Evolutionary conservation across 2,113 vertebrate species (phyloP), one percentile per base, ranked within the genome.

Genomic region (Epinephelus fuscoguttatus): DNA sequence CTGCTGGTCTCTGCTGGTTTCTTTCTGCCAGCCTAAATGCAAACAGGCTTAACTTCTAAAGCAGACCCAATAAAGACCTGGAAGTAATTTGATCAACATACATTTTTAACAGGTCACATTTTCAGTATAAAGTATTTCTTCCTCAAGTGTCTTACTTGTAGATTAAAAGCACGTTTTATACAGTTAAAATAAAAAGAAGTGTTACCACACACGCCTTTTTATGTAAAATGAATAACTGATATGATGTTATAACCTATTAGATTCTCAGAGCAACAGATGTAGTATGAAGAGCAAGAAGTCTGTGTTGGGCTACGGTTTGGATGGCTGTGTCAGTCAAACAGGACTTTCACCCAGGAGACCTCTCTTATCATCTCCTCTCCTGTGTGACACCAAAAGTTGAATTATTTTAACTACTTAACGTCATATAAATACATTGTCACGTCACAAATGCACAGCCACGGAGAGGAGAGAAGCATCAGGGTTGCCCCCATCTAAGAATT

Each of bases 11-110:
- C 13, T 76, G 49, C 42, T 49, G 23, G 40, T 62, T 75, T 23
- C 47, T 78, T 66, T 70, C 62, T 70, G 30, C 11, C 23, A 75
- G 73, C 71, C 23, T 23, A 21, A 80, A 81, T 37, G 14, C 52
- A 86, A 82, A 80, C 53, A 74, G 70, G 52, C 42, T 78, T 52
- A 47, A 77, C 57, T 50, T 62, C 33, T 55, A 4, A 56, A 50
- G 62, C 56, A 61, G 70, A 47, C 37, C 9, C 40, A 50, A 78
- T 60, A 23, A 42, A 50, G 66, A 11, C 13, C 42, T 55, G 21
- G 53, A 61, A 27, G 57, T 75, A 23, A 70, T 78, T 61, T 73
- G 57, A 69, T 76, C 25, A 27, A 53, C 57, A 66, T 57, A 3
- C 30, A 62, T 72, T 55, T 60, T 1, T n/a, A 37, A 23, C 15